These are phyloP conservation scores for Crematogaster levior DNA, from an alignment of 2,888 invertebrate genomes.

Conservation along the genomic window DNA sequence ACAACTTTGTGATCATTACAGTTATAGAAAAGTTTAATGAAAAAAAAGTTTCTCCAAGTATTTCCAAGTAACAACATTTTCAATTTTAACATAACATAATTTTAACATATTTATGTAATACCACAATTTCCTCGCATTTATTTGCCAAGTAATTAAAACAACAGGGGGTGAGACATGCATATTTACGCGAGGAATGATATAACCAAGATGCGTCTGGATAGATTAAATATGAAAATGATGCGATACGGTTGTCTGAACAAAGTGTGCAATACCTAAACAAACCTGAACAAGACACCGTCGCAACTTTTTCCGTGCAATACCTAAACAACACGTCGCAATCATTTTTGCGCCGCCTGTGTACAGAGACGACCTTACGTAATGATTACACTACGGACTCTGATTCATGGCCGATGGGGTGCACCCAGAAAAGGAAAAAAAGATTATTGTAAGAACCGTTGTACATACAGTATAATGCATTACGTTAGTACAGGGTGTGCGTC, in stretches of 20 bases:
- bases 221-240: slow-evolving; percentile 24
- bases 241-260: neutral
- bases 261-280: slow-evolving; percentile 22
- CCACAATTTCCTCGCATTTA: neutral
- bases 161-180: neutral
- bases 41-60: too few species aligned
- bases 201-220: slow-evolving; percentile 25
- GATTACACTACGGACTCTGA: slow-evolving; percentile 48
- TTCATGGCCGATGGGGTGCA: slow-evolving; percentile 66
- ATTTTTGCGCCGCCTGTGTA: slow-evolving; percentile 29
- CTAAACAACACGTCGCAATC: slow-evolving; percentile 29
- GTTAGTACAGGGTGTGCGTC: slow-evolving; percentile 67
- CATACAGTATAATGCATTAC: slow-evolving; percentile 76
- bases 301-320: slow-evolving; percentile 43
- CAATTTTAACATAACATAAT: neutral
- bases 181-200: neutral
- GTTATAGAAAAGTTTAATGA: neutral
- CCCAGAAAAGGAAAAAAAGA: slow-evolving; percentile 50
- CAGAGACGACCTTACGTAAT: slow-evolving; percentile 46
- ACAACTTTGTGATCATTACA: neutral
- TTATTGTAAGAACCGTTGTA: slow-evolving; percentile 78
- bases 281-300: neutral
- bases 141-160: neutral
- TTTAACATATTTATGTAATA: neutral
- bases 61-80: neutral